Conservation (phyloP, 2,888 invertebrate species). For the Microplitis manilae region DNA sequence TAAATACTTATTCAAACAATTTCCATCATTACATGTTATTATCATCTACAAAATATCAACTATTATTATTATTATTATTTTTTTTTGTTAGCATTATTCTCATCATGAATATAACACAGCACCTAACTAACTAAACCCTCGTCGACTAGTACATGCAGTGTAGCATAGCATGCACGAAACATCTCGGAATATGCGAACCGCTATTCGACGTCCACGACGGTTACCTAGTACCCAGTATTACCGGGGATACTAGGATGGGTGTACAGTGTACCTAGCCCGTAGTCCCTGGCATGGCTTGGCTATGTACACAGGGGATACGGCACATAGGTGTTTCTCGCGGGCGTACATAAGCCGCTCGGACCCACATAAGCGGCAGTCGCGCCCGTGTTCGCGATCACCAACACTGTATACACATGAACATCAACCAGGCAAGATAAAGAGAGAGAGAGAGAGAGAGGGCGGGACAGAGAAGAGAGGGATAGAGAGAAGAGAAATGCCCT, state of each 20-base stretch:
- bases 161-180: neutral
- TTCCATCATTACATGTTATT: too few relatives aligned
- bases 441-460: conserved; percentile 1
- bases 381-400: conserved; percentile 31
- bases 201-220: conserved; percentile 66
- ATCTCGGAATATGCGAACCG: conserved; percentile 65
- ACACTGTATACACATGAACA: neutral
- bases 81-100: too few relatives aligned
- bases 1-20: too few relatives aligned
- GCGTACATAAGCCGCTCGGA: conserved; percentile 43
- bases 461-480: neutral
- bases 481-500: conserved; percentile 21
- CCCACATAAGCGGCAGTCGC: conserved; percentile 31
- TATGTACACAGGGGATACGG: conserved; percentile 35
- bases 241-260: conserved; percentile 61
- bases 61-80: too few relatives aligned
- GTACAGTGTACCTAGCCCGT: conserved; percentile 50
- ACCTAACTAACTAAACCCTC: conserved; percentile 27
- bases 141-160: conserved; percentile 13
- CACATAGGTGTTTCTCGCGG: conserved; percentile 44
- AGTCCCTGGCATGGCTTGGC: conserved; percentile 14
- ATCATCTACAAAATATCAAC: too few relatives aligned
- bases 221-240: conserved; percentile 68
- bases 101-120: conserved; percentile 20
- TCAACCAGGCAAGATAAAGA: neutral